Base-by-base conservation (phyloP, 2,888 invertebrate genomes). In the Ornithoptera priamus region DNA sequence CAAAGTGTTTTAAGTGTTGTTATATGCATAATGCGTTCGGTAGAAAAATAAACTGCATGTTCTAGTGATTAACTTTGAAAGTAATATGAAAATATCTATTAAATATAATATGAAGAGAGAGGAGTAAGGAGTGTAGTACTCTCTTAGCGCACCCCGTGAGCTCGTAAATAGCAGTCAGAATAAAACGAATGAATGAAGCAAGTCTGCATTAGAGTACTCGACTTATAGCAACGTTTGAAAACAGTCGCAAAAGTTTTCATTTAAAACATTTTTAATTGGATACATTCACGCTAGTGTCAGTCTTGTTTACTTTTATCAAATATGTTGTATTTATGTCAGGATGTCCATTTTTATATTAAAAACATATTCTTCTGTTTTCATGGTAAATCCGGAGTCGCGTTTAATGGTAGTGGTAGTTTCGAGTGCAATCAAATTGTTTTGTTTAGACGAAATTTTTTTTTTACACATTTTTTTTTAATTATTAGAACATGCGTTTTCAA, bases 81-180 rank as follows among this genome's bases (percentile, higher is more conserved):
- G 46, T 50, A 36, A 70, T 65, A 68, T 61, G 36, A 18, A 22
- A 71, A 58, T 57, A 20, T 57, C 7, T 57, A 53, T 65, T 42
- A 65, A 70, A 61, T 30, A 57, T 67, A 67, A 71, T 67, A 60
- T 74, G 77, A 75, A 77, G 62, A 76, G 78, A 77, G 78, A 78
- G 80, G 81, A 87, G 81, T 88, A 86, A 84, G 80, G 77, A 79
- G 81, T 81, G 78, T 84, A 86, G 87, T 82, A 81, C 82, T 82
- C 85, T 87, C 77, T 80, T 79, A 80, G 83, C 85, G 85, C 88
- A 84, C 80, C 80, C 80, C 79, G 80, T 74, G 80, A 80, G 84
- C 83, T 88, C 88, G 83, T 89, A 89, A 88, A 88, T 81, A 83
- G 81, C 78, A 76, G 80, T 81, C 75, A 76, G 80, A 82, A 78